These are phyloP conservation scores for Cyrtonyx montezumae DNA, from an alignment of 2,113 vertebrate genomes.

Conservation along the genomic window DNA sequence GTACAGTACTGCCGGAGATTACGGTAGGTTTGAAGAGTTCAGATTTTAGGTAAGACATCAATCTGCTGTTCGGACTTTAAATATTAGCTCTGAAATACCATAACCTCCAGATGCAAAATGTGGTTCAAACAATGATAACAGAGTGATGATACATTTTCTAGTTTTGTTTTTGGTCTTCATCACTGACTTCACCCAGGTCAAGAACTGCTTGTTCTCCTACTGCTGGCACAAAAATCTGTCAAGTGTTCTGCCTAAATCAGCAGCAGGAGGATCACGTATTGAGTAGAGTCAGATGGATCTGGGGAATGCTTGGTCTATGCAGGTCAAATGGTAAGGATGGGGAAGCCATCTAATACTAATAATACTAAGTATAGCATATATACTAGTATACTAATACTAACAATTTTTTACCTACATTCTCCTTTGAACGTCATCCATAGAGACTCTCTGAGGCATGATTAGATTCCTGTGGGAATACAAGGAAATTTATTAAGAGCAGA, in stretches of 20 bases:
- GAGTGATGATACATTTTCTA: neutral
- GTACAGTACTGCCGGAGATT: neutral
- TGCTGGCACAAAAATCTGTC: neutral
- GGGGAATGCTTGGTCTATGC: rapidly evolving
- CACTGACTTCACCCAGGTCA: neutral
- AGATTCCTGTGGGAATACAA: too few relatives aligned
- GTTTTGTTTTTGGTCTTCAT: neutral
- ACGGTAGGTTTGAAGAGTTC: neutral
- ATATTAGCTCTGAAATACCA: neutral
- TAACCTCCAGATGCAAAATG: neutral
- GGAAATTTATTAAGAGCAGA: too few relatives aligned
- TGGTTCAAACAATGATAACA: neutral
- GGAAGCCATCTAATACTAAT: neutral
- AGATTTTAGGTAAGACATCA: neutral
- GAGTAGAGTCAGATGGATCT: neutral
- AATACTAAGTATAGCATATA: too few relatives aligned
- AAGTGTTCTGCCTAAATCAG: neutral
- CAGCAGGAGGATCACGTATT: neutral
- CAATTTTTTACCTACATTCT: neutral
- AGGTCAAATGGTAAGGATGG: neutral
- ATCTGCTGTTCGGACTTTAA: neutral
- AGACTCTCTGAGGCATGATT: neutral
- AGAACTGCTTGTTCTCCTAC: neutral
- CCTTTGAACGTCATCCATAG: neutral
- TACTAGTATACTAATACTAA: neutral